These are phyloP conservation scores for Bubo scandiacus DNA, from an alignment of 2,113 vertebrate species.

Conservation along the genomic window DNA sequence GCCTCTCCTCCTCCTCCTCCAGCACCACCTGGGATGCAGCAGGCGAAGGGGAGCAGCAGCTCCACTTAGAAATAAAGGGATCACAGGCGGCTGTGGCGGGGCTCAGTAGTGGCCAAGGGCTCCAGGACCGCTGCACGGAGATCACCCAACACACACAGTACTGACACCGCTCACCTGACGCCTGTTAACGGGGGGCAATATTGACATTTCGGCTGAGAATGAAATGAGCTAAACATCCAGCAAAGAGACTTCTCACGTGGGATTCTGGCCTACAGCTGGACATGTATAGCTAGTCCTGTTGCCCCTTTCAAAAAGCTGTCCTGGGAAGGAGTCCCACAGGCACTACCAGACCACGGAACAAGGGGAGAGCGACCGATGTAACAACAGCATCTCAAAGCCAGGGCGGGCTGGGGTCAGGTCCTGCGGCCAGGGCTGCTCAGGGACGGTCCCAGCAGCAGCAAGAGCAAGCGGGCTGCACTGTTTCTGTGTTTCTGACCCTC, in stretches of 20 bases:
- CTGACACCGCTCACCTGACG: rapidly evolving
- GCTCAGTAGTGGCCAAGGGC: background rate
- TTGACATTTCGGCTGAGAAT: background rate
- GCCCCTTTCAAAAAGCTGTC: background rate
- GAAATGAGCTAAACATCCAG: background rate
- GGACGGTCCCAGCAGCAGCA: background rate
- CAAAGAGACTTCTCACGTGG: background rate
- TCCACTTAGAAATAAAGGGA: background rate
- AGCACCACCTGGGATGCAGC: slow-evolving; percentile 39
- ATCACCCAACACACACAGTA: rapidly evolving
- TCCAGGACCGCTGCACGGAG: background rate
- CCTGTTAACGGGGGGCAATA: background rate
- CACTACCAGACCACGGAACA: background rate
- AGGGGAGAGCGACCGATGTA: background rate
- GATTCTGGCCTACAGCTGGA: background rate
- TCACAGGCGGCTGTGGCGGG: background rate
- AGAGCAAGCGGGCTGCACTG: background rate
- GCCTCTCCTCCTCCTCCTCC: background rate
- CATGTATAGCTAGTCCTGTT: background rate
- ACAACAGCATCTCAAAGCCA: background rate
- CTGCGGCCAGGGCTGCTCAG: background rate
- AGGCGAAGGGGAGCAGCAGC: background rate
- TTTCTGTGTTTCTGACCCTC: background rate
- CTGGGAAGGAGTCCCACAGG: background rate
- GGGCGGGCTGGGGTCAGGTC: background rate